These are phyloP conservation scores for Actias luna DNA, from an alignment of 2,888 invertebrate genomes.

Conservation along the genomic window DNA sequence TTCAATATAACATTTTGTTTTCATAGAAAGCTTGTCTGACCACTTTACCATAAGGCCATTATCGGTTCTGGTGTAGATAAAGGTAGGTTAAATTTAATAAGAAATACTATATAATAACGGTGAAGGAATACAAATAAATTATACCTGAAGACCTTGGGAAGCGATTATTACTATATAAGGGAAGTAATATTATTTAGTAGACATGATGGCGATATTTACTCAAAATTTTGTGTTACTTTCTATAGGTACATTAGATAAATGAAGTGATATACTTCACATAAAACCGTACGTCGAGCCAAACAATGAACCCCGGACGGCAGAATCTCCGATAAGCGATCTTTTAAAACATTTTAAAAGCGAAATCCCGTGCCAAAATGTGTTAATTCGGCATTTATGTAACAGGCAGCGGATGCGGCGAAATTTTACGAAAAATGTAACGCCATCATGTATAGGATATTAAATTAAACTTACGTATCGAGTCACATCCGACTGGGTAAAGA, in stretches of 20 bases:
- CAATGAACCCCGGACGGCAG: constrained; percentile 54
- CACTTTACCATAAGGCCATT: too few species aligned
- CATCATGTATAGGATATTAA: constrained; percentile 50
- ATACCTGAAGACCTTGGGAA: too few species aligned
- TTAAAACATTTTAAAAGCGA: constrained; percentile 60
- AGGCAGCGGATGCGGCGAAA: constrained; percentile 46
- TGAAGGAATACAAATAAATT: too few species aligned
- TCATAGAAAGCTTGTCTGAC: too few species aligned
- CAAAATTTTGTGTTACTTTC: not conserved
- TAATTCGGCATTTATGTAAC: constrained; percentile 59
- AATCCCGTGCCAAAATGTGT: constrained; percentile 63
- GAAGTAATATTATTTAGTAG: not conserved
- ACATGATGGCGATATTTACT: not conserved
- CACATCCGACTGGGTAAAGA: constrained; percentile 27
- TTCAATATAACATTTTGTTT: too few species aligned
- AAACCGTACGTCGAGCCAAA: constrained; percentile 40
- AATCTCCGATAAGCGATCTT: constrained; percentile 53
- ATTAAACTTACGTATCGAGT: constrained; percentile 45
- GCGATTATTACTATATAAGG: too few species aligned
- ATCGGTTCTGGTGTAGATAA: too few species aligned
- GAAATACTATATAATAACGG: too few species aligned
- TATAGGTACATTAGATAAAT: not conserved
- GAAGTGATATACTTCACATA: constrained; percentile 8
- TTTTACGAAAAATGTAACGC: constrained; percentile 51
- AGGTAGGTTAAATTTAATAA: too few species aligned